Evolutionary conservation across 2,113 vertebrate genomes (phyloP).

Genomic region (Tyto alba): DNA sequence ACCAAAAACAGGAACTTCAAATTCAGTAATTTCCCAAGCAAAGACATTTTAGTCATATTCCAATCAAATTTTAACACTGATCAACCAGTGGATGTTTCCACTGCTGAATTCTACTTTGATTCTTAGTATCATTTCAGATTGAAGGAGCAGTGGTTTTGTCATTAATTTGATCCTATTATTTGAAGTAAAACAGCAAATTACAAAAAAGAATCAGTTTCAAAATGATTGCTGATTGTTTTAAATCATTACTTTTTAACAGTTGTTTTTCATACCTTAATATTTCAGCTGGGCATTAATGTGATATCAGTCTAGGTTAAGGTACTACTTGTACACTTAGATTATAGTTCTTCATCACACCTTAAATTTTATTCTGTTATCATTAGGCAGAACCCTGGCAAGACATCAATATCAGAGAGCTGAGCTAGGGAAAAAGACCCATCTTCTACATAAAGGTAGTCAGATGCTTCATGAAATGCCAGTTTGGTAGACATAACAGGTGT

Average conservation of each 20-base stretch:
- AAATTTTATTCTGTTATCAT: not conserved
- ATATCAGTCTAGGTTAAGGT: not conserved
- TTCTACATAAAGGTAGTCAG: not conserved
- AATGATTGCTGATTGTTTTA: not conserved
- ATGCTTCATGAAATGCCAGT: not conserved
- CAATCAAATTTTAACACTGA: not conserved
- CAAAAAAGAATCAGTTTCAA: not conserved
- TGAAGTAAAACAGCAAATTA: not conserved
- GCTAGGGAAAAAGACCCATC: not conserved
- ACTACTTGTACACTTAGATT: not conserved
- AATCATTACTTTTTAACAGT: not conserved
- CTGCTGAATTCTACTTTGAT: not conserved
- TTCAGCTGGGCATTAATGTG: not conserved
- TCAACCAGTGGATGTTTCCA: not conserved
- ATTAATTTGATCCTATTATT: not conserved
- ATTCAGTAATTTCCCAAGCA: not conserved
- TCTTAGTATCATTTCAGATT: not conserved
- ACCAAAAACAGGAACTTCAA: not conserved
- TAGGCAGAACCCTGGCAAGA: not conserved
- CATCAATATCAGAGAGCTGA: not conserved
- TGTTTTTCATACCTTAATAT: not conserved
- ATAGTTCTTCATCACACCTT: not conserved
- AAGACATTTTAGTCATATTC: not conserved
- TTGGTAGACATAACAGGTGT: not conserved
- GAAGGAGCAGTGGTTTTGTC: not conserved